Conservation (phyloP, 2,888 invertebrate species). For the Caenorhabditis angaria region DNA sequence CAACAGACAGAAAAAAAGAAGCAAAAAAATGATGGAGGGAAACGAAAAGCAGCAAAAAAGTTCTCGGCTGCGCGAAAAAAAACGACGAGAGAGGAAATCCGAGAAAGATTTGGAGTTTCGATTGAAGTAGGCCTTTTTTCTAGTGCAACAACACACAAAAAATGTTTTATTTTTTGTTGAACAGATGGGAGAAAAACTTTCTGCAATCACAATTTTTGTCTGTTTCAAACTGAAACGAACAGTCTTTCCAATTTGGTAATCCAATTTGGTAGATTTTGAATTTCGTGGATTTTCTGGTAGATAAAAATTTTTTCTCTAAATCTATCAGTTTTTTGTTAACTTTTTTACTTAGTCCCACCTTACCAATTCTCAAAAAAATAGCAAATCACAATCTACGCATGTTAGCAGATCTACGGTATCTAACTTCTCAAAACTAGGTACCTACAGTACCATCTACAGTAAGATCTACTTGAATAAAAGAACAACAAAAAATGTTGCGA, state of each 20-base stretch:
- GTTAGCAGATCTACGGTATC: too few relatives aligned
- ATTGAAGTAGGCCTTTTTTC: constrained; percentile 3
- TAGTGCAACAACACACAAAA: background rate
- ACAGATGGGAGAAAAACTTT: background rate
- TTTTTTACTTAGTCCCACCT: too few relatives aligned
- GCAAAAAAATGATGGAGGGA: background rate
- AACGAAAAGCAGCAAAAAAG: background rate
- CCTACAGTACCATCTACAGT: too few relatives aligned
- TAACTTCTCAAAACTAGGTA: background rate
- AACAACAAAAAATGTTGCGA: background rate
- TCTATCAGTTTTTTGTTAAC: too few relatives aligned
- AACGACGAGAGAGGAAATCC: constrained; percentile 5
- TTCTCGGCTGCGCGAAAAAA: background rate
- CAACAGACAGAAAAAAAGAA: background rate
- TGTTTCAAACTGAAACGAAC: too few relatives aligned
- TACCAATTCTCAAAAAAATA: too few relatives aligned
- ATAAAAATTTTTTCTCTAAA: too few relatives aligned
- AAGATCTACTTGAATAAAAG: background rate
- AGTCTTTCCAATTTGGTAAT: too few relatives aligned
- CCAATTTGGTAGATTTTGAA: too few relatives aligned
- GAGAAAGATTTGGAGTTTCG: constrained; percentile 3
- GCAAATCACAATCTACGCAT: too few relatives aligned
- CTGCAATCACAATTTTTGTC: background rate
- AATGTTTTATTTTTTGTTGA: constrained; percentile 2
- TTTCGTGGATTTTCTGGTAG: too few relatives aligned